These are phyloP conservation scores for Drosophila dunni DNA, from an alignment of 1,140 invertebrate genomes.

Conservation along the genomic window DNA sequence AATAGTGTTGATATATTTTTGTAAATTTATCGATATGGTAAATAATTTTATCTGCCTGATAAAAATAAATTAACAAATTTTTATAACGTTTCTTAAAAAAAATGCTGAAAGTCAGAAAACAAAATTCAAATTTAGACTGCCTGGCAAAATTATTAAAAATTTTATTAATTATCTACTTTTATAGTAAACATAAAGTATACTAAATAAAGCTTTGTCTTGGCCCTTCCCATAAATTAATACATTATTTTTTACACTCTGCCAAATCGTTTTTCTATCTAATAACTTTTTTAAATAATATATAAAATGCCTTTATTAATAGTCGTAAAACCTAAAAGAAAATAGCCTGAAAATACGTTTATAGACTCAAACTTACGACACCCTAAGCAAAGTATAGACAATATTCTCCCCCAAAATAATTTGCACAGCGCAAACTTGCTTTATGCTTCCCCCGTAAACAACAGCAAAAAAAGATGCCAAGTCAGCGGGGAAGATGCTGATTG, in stretches of 20 bases:
- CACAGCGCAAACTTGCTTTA: conserved; percentile 19
- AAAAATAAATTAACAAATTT: no score
- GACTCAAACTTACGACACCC: conserved; percentile 1
- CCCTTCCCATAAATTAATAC: background rate
- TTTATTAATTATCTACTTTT: no score
- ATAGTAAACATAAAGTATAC: no score
- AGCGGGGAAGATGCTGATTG: conserved; percentile 21
- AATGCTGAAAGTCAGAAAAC: no score
- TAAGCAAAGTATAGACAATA: conserved; percentile 50
- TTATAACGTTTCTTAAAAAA: no score
- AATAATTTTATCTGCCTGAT: no score
- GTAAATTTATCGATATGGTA: no score
- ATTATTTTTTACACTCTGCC: no score
- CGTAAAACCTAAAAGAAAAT: conserved; percentile 21
- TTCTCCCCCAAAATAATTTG: conserved; percentile 55
- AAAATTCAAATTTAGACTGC: no score
- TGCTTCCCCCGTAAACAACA: conserved; percentile 14
- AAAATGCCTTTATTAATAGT: conserved; percentile 31
- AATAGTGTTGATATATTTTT: no score
- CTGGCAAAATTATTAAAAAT: no score
- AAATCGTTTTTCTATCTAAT: background rate
- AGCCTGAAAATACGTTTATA: conserved; percentile 27
- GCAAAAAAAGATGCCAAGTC: conserved; percentile 63
- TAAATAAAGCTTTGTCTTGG: no score
- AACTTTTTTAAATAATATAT: conserved; percentile 6